These are phyloP conservation scores for Chymomyza caudatula DNA, from an alignment of 2,888 invertebrate genomes.

Conservation along the genomic window DNA sequence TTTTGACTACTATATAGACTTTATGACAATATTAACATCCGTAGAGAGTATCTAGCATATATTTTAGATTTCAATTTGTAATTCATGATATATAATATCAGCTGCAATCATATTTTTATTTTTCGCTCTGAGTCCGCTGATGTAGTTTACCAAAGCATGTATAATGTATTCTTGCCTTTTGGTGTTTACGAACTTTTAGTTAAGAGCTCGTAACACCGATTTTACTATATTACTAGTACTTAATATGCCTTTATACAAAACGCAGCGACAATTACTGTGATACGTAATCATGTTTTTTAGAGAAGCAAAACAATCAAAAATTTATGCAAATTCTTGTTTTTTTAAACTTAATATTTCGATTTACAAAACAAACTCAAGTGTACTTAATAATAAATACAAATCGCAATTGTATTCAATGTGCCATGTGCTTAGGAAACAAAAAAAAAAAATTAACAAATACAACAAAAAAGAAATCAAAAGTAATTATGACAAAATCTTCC, in stretches of 20 bases:
- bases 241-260: constrained; percentile 13
- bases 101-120: constrained; percentile 1
- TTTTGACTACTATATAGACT: background rate
- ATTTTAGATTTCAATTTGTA: no score
- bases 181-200: background rate
- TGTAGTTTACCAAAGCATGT: constrained; percentile 35
- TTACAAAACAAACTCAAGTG: constrained; percentile 40
- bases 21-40: background rate
- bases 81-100: no score
- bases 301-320: background rate
- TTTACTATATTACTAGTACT: constrained; percentile 11
- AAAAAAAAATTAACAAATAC: background rate
- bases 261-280: constrained; percentile 53
- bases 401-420: constrained; percentile 62
- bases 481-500: constrained; percentile 21
- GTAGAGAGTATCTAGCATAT: no score
- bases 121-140: constrained; percentile 28
- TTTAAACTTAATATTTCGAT: background rate
- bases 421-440: constrained; percentile 57
- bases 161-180: constrained; percentile 9
- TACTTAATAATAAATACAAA: constrained; percentile 50
- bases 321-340: background rate
- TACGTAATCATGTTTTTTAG: constrained; percentile 29
- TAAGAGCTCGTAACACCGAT: background rate
- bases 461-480: background rate